Evolutionary conservation across 2,113 vertebrate genomes (phyloP).

Genomic region (Tetraodon nigroviridis): DNA sequence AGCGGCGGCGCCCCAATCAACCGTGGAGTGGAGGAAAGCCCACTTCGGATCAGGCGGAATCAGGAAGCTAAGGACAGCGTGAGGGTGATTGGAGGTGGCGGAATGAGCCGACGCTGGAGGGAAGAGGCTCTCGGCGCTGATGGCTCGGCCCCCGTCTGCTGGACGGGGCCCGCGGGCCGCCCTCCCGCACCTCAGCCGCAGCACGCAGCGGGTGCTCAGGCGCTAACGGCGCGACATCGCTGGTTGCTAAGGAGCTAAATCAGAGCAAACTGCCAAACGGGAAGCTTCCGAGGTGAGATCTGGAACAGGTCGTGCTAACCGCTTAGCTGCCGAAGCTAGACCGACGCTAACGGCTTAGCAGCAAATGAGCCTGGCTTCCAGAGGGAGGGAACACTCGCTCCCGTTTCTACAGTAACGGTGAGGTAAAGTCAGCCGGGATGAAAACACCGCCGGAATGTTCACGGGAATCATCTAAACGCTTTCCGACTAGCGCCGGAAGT

Average conservation of each 20-base stretch:
- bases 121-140: slow-evolving; percentile 56
- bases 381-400: no score
- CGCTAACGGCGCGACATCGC: no score
- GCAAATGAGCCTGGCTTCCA: not conserved
- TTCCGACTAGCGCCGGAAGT: no score
- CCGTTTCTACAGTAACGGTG: no score
- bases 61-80: slow-evolving; percentile 44
- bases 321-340: slow-evolving; percentile 3
- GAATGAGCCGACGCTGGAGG: slow-evolving; percentile 20
- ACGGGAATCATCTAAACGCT: no score
- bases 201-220: no score
- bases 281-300: no score
- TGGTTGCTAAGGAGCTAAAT: not conserved
- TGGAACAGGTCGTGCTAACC: slow-evolving; percentile 1
- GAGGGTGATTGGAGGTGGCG: slow-evolving; percentile 52
- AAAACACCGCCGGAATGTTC: no score
- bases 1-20: not conserved
- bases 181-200: no score
- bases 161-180: slow-evolving; percentile 18
- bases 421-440: no score
- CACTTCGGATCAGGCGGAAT: slow-evolving; percentile 54
- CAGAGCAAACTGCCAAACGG: slow-evolving; percentile 33
- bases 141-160: slow-evolving; percentile 42
- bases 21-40: not conserved
- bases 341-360: slow-evolving; percentile 2